Base-by-base conservation (phyloP, 2,888 invertebrate genomes). In the Amblyteles armatorius region DNA sequence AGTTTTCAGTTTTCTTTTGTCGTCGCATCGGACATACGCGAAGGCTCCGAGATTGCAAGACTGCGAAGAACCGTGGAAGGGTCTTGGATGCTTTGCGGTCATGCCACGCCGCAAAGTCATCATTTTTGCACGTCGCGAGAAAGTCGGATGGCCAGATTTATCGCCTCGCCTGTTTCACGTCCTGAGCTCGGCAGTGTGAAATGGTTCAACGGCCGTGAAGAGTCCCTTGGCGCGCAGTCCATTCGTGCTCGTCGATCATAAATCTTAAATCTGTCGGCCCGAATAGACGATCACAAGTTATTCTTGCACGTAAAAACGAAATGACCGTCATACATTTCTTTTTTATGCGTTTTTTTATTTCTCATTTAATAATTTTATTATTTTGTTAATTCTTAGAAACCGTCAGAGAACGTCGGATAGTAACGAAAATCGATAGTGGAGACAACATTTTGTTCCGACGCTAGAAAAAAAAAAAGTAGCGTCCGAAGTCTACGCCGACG, bases 31-130 rank as follows among this genome's bases (percentile, higher is more conserved):
- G 48, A 48, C 26, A 48, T 33, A 78, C 5, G 80, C 55, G 69
- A 79, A 78, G 83, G 78, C 85, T 81, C 26, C 19, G 72, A 84
- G 82, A 77, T 86, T 86, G 84, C 57, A 83, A 81, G 85, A 87
- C 88, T 86, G 74, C 87, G 86, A 87, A 82, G 52, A 65, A 78
- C 67, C 80, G 80, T 84, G 83, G 76, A 80, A 83, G 82, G 67
- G 72, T 73, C 81, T 69, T 26, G 73, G 83, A 78, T 63, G 82
- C 79, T 87, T 79, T 85, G 88, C 83, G 87, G 87, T 88, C 71
- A 48, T 78, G 72, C 55, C 71, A 63, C 50, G 67, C 85, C 86
- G 79, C 86, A 85, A 68, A 86, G 82, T 82, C 84, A 83, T 84
- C 77, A 86, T 87, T 82, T 85, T 81, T 80, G 36, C 55, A 22